These are phyloP conservation scores for Chamaetylas fuelleborni DNA, from an alignment of 2,113 vertebrate species.

Conservation along the genomic window DNA sequence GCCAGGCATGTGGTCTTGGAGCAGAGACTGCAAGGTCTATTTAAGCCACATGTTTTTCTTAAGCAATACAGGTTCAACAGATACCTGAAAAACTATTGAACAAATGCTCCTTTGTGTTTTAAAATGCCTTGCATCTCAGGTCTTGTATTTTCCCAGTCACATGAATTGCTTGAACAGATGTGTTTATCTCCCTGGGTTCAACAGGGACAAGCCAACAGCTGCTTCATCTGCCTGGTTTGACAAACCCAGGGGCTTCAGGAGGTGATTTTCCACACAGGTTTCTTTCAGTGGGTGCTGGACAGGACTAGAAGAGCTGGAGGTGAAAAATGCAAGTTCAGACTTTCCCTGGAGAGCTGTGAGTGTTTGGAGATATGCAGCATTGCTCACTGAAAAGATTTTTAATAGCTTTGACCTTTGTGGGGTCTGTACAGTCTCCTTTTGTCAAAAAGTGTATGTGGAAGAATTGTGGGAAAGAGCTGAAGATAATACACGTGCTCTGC, in stretches of 20 bases:
- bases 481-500: background rate
- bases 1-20: background rate
- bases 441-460: conserved; percentile 9
- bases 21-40: background rate
- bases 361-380: conserved; percentile 1
- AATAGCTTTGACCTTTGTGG: conserved; percentile 52
- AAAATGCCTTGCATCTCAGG: background rate
- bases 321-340: background rate
- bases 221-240: background rate
- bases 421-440: background rate
- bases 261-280: background rate
- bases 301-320: background rate
- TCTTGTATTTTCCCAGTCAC: background rate
- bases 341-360: background rate
- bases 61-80: background rate
- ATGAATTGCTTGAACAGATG: background rate
- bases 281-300: background rate
- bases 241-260: background rate
- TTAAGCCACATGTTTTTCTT: background rate
- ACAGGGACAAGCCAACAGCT: background rate
- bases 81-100: background rate
- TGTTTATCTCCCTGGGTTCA: background rate
- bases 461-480: background rate
- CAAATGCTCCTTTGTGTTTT: background rate
- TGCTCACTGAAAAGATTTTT: conserved; percentile 31